These are phyloP conservation scores for Prunella strophiata DNA, from an alignment of 2,797 vertebrate genomes.

Conservation along the genomic window DNA sequence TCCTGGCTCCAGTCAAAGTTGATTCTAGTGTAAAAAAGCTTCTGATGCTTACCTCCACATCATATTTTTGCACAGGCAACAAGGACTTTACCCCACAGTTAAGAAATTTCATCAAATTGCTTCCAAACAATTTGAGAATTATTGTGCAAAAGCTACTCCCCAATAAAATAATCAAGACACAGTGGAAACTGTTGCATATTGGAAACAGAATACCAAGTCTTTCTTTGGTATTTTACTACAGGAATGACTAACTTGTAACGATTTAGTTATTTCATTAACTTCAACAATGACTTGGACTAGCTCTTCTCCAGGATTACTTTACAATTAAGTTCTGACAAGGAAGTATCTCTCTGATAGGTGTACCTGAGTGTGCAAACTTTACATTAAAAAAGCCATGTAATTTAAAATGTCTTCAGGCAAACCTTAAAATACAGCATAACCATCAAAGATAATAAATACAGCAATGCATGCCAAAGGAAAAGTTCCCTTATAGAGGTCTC, in stretches of 20 bases:
- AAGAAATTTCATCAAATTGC: background rate
- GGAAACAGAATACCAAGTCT: background rate
- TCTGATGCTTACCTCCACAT: background rate
- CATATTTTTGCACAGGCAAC: background rate
- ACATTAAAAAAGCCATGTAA: background rate
- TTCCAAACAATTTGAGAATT: background rate
- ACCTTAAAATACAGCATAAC: background rate
- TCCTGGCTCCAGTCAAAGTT: background rate
- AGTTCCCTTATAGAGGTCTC: background rate
- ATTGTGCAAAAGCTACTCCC: background rate
- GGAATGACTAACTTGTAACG: background rate
- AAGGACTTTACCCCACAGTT: background rate
- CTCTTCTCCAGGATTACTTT: background rate
- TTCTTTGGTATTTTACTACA: background rate
- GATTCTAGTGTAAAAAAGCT: background rate
- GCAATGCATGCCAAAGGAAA: background rate
- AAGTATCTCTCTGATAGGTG: background rate
- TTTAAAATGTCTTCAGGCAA: background rate
- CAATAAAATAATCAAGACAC: background rate
- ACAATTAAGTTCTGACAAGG: background rate
- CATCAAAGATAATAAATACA: background rate
- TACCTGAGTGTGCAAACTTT: background rate
- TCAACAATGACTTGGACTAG: background rate
- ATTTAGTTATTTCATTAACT: background rate
- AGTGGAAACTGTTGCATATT: background rate